Conservation (phyloP, 2,797 vertebrate species). For the Percopsis omiscomaycus region DNA sequence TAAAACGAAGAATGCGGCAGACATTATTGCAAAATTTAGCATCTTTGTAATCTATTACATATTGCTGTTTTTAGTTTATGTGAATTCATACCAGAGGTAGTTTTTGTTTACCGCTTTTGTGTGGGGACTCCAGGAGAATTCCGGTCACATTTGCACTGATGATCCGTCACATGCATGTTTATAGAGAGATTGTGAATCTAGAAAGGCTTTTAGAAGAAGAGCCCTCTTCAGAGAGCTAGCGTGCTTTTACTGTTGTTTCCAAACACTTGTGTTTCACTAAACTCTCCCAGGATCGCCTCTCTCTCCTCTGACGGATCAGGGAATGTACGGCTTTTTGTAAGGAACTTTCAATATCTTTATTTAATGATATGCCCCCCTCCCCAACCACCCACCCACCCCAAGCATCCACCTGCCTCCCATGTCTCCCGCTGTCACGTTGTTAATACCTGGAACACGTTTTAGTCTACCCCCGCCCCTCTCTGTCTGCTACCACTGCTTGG, state of each 20-base stretch:
- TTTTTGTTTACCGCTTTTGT: conserved; percentile 7
- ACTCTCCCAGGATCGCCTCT: conserved; percentile 62
- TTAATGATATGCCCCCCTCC: conserved; percentile 22
- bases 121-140: neutral
- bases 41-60: conserved; percentile 6
- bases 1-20: neutral
- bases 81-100: conserved; percentile 22
- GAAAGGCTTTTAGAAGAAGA: conserved; percentile 9
- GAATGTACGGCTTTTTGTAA: conserved; percentile 78
- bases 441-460: conserved; percentile 1
- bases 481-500: conserved; percentile 8
- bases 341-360: conserved; percentile 52
- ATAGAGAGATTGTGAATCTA: conserved; percentile 5
- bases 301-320: conserved; percentile 74
- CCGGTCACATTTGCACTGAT: conserved; percentile 1
- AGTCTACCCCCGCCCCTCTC: neutral
- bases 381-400: too few species aligned
- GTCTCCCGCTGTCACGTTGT: neutral
- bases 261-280: conserved; percentile 61
- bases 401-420: conserved; percentile 1
- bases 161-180: neutral
- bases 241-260: conserved; percentile 47
- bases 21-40: too few species aligned
- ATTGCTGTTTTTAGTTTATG: conserved; percentile 8
- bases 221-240: conserved; percentile 14